Conservation (phyloP, 2,113 vertebrate species). For the Microcebus lehilahytsara region DNA sequence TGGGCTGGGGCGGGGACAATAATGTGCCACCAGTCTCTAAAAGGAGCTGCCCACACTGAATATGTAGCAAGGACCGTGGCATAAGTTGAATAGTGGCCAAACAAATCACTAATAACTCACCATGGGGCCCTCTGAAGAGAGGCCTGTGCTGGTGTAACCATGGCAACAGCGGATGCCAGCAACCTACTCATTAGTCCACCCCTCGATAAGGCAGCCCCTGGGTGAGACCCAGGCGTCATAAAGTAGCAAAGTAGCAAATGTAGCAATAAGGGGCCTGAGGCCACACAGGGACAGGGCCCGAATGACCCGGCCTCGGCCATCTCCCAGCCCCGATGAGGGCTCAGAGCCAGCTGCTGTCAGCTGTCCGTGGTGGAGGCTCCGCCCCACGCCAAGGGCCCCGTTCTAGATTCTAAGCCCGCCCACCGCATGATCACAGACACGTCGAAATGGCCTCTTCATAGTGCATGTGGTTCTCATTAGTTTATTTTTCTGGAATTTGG, state of each 20-base stretch:
- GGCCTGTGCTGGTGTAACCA: constrained; percentile 52
- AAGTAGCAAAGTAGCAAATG: constrained; percentile 79
- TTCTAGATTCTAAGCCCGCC: constrained; percentile 23
- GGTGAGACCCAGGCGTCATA: constrained; percentile 51
- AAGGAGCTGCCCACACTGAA: background rate
- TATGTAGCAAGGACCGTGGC: background rate
- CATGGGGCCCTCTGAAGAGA: constrained; percentile 39
- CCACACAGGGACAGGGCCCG: constrained; percentile 13
- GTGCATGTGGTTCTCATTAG: constrained; percentile 70
- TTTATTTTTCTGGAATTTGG: constrained; percentile 75
- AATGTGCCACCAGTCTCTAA: constrained; percentile 17
- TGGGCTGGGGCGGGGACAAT: background rate
- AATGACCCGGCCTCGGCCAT: background rate
- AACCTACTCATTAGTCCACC: constrained; percentile 64
- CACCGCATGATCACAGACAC: constrained; percentile 57
- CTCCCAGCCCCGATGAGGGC: background rate
- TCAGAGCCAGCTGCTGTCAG: background rate
- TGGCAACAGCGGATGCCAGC: constrained; percentile 67
- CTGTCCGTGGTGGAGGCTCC: background rate
- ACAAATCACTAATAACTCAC: constrained; percentile 54
- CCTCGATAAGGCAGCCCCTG: constrained; percentile 62
- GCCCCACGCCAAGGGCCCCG: background rate
- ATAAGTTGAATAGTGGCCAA: constrained; percentile 15
- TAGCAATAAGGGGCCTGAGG: constrained; percentile 80
- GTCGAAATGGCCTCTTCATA: constrained; percentile 61